Evolutionary conservation across 2,797 vertebrate species (phyloP).

Genomic region (Gobio occitaniae): DNA sequence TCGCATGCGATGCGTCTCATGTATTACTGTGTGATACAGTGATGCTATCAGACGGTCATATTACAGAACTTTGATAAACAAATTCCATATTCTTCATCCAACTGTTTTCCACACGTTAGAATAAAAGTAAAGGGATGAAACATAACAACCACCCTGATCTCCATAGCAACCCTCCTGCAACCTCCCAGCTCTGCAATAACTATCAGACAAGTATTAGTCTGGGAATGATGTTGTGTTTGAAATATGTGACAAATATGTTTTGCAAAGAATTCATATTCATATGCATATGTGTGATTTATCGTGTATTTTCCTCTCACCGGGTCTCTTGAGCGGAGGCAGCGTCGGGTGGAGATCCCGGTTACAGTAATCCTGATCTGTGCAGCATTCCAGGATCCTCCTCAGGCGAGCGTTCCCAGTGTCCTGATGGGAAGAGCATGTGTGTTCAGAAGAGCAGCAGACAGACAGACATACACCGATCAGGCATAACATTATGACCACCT

Average conservation of each 20-base stretch:
- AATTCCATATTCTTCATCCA: background rate
- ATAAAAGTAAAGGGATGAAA: background rate
- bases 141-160: background rate
- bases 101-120: background rate
- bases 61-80: background rate
- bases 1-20: background rate
- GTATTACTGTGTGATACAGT: background rate
- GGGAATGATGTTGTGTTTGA: background rate
- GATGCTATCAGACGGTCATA: background rate
- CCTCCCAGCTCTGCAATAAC: background rate
- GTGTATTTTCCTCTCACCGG: constrained; percentile 75
- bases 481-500: no score
- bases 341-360: constrained; percentile 92
- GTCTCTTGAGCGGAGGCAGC: constrained; percentile 84
- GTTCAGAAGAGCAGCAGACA: background rate
- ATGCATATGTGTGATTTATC: background rate
- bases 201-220: background rate
- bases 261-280: background rate
- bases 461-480: background rate
- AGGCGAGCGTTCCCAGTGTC: constrained; percentile 87
- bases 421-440: constrained; percentile 67
- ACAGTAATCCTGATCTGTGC: constrained; percentile 91
- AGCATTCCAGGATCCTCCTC: constrained; percentile 90
- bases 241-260: background rate
- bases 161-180: background rate